Percentiles rank a stretch among this genome's conserved stretches.
These are phyloP conservation scores for Copidosoma floridanum DNA, from an alignment of 1,140 invertebrate genomes.

Conservation along the genomic window DNA sequence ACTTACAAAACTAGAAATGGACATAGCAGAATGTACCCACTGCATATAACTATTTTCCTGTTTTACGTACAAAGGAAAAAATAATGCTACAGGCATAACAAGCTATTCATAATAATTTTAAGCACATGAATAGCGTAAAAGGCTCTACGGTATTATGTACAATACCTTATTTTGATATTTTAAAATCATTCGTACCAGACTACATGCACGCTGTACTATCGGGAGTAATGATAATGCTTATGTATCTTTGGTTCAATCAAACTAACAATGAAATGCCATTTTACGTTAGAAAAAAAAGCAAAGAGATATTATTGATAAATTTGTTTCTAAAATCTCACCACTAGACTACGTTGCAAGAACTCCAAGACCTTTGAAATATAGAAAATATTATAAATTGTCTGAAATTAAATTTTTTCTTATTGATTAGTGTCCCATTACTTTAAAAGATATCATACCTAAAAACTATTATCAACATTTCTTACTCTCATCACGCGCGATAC, in stretches of 20 bases:
- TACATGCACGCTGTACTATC: slow-evolving; percentile 21
- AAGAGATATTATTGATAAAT: neutral
- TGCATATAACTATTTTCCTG: neutral
- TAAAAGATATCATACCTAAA: slow-evolving; percentile 9
- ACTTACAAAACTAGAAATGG: neutral
- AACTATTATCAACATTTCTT: slow-evolving; percentile 24
- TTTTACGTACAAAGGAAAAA: slow-evolving; percentile 1
- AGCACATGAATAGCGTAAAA: slow-evolving; percentile 14
- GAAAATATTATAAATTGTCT: slow-evolving; percentile 17
- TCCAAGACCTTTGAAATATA: slow-evolving; percentile 10
- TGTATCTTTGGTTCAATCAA: slow-evolving; percentile 7
- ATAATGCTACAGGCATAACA: neutral
- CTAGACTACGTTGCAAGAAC: slow-evolving; percentile 10
- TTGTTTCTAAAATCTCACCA: slow-evolving; percentile 4
- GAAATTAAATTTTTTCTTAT: slow-evolving; percentile 13
- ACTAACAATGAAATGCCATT: slow-evolving; percentile 4
- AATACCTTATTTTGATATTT: slow-evolving; percentile 6
- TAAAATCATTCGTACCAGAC: slow-evolving; percentile 14
- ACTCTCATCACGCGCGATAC: neutral
- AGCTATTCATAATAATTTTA: neutral
- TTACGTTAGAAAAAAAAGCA: slow-evolving; percentile 13
- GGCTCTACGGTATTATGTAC: neutral
- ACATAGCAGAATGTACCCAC: slow-evolving; percentile 4
- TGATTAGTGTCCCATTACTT: slow-evolving; percentile 16
- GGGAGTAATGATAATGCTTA: slow-evolving; percentile 14